Evolutionary conservation across 2,888 invertebrate genomes (phyloP), one percentile per base, ranked within the genome.

Genomic region (Apoderus coryli): DNA sequence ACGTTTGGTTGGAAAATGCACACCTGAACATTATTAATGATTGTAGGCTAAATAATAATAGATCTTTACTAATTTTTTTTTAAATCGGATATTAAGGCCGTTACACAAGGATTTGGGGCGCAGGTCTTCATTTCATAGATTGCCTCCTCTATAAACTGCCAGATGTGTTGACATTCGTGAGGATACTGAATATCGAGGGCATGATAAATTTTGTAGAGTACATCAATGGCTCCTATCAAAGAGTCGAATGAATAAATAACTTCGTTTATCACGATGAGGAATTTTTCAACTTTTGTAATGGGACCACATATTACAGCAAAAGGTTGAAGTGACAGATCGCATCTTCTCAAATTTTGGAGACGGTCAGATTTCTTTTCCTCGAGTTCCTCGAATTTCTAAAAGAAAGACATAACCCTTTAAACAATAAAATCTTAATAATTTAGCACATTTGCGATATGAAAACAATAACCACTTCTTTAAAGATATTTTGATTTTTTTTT

Each of bases 301-400:
- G 26, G 26, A 3, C 26, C 26, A 14, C 26, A 26, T 4, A 26
- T 13, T n/a, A 26, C 26, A 3, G 13, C 26, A 26, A 26, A 26
- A 26, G 26, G 26, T 10, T 26, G 26, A 2, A 27, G 9, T 2
- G 27, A 16, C 9, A 26, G 14, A 12, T 13, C 9, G 15, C 14
- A 26, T 13, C 15, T 4, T 3, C 9, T 11, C 5, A 26, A 7
- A 14, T 14, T 13, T 6, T 12, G 4, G 3, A 27, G 4, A 3
- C 27, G n/a, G n/a, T n/a, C n/a, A n/a, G n/a, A n/a, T n/a, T n/a
- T n/a, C n/a, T n/a, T n/a, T n/a, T n/a, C n/a, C n/a, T n/a, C n/a
- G n/a, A n/a, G n/a, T n/a, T n/a, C n/a, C n/a, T n/a, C n/a, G n/a
- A n/a, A n/a, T n/a, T n/a, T n/a, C n/a, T n/a, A n/a, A n/a, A n/a